Evolutionary conservation across 2,797 vertebrate genomes (phyloP).

Genomic region (Myiotriccus ornatus): DNA sequence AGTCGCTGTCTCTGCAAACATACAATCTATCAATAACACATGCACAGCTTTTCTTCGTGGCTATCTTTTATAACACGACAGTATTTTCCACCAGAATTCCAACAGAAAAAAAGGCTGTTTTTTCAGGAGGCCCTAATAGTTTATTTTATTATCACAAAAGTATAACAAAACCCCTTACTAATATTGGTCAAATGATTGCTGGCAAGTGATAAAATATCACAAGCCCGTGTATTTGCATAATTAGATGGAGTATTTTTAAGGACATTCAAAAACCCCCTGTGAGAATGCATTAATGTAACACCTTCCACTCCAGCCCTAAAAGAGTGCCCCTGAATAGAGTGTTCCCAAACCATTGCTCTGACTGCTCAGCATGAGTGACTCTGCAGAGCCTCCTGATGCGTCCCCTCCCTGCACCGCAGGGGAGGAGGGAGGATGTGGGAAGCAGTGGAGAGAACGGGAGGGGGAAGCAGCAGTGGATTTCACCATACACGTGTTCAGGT

Average conservation of each 20-base stretch:
- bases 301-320: background rate
- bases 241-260: background rate
- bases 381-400: background rate
- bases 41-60: background rate
- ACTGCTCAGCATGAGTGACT: background rate
- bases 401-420: background rate
- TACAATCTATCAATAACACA: background rate
- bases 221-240: background rate
- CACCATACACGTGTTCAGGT: rapidly evolving
- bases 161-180: background rate
- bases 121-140: background rate
- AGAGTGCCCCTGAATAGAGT: background rate
- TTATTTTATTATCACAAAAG: background rate
- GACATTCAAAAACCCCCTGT: background rate
- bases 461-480: background rate
- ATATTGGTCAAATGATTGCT: background rate
- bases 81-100: background rate
- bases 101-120: background rate
- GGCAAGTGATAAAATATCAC: background rate
- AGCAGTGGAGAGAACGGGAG: background rate
- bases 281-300: background rate
- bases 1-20: background rate
- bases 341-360: background rate
- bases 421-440: background rate
- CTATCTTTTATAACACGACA: background rate